A percentile compares a stretch with the other conserved stretches of the same genome.
Conservation (phyloP, 2,113 vertebrate species). For the Stigmatopora argus region DNA sequence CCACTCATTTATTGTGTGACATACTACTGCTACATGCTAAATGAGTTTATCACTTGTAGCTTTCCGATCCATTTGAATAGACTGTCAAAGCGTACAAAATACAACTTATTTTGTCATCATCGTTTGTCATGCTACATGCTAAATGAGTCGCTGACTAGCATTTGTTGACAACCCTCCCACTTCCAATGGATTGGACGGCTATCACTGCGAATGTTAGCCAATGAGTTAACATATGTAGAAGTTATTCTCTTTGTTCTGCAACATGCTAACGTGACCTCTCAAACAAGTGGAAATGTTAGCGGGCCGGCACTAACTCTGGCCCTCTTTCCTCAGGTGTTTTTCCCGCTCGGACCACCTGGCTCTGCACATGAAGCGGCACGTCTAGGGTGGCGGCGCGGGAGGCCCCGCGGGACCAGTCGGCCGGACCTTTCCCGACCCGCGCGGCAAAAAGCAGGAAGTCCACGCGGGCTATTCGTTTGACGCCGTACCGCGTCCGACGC, state of each 20-base stretch:
- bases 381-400: constrained; percentile 70
- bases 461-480: constrained; percentile 43
- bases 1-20: too few relatives aligned
- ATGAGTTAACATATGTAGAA: too few relatives aligned
- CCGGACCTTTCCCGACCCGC: constrained; percentile 70
- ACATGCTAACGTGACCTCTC: background rate
- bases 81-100: too few relatives aligned
- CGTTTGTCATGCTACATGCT: too few relatives aligned
- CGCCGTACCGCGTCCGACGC: constrained; percentile 62
- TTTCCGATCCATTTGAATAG: too few relatives aligned
- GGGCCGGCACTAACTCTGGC: background rate
- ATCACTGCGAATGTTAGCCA: too few relatives aligned
- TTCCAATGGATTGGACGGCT: too few relatives aligned
- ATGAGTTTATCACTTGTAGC: too few relatives aligned
- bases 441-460: constrained; percentile 30
- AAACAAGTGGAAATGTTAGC: background rate
- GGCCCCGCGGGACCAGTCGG: constrained; percentile 71
- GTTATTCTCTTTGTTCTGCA: background rate
- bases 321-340: constrained; percentile 80
- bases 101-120: too few relatives aligned
- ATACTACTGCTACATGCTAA: too few relatives aligned
- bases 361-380: constrained; percentile 98
- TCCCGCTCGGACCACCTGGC: constrained; percentile 98
- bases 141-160: too few relatives aligned
- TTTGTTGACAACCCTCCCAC: too few relatives aligned